Evolutionary conservation across 2,888 invertebrate genomes (phyloP).

Genomic region (Meteorus cinctellus): DNA sequence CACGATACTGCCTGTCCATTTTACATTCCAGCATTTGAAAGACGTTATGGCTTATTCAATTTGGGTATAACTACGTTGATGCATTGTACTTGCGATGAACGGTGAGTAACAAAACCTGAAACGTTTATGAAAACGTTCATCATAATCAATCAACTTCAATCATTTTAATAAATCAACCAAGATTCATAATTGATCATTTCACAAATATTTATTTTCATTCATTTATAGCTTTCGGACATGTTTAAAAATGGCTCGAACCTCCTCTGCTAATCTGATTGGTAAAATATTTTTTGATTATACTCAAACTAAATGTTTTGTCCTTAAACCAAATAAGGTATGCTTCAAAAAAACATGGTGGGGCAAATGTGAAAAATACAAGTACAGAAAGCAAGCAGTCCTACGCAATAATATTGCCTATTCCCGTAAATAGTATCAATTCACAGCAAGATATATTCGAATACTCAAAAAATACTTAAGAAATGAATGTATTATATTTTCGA

Average conservation of each 20-base stretch:
- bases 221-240: conserved; percentile 91
- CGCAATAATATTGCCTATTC: conserved; percentile 83
- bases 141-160: neutral
- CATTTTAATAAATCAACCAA: neutral
- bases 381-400: conserved; percentile 83
- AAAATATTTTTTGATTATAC: conserved; percentile 96
- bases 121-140: neutral
- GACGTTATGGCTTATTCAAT: conserved; percentile 90
- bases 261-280: conserved; percentile 91
- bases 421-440: neutral
- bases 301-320: conserved; percentile 93
- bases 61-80: conserved; percentile 92
- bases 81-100: conserved; percentile 94
- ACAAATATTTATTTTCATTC: neutral
- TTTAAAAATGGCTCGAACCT: conserved; percentile 89
- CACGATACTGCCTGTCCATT: conserved; percentile 91
- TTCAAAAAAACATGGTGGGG: conserved; percentile 87
- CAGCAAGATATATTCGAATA: neutral
- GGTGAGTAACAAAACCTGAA: conserved; percentile 76
- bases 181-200: no score
- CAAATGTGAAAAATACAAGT: conserved; percentile 81
- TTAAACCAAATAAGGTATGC: conserved; percentile 87
- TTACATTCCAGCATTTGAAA: conserved; percentile 88
- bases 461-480: neutral
- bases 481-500: neutral